Conservation (phyloP, 2,113 vertebrate species). For the Oryctolagus cuniculus region mOryCun1.1 NC_091442.1:96149501-96150000, state of each 20-base stretch:
- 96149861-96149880: neutral
- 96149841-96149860: neutral
- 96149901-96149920: neutral
- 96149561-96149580: neutral
- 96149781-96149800: conserved; percentile 75
- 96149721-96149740: conserved; percentile 51
- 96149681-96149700: neutral
- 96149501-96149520: conserved; percentile 23
- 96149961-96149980: too few species aligned
- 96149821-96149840: conserved; percentile 26
- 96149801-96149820: conserved; percentile 57
- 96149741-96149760: conserved; percentile 74
- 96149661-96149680: conserved; percentile 62
- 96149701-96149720: conserved; percentile 62
- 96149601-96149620: conserved; percentile 69
- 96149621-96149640: neutral
- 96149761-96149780: conserved; percentile 72
- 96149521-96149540: neutral
- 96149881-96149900: neutral
- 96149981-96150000: too few species aligned
- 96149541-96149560: neutral
- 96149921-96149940: neutral
- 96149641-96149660: neutral
- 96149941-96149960: neutral
- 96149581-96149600: conserved; percentile 47